phyloP scores from a whole-genome alignment of 2,113 vertebrate species.

The Ctenomys sociabilis region DNA sequence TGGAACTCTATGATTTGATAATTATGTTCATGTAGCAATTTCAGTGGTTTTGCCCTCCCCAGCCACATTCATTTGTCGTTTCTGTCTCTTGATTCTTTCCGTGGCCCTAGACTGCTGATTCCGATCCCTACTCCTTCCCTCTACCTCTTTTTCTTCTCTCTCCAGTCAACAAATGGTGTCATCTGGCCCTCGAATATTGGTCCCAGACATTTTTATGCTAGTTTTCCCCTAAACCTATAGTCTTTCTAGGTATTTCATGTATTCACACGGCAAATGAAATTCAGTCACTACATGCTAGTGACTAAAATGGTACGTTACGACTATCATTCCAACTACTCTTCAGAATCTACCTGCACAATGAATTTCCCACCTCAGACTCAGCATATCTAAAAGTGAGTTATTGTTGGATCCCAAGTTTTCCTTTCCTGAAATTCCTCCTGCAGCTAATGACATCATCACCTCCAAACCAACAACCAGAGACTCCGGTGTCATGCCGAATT shows the following conservation, averaged over 20 bases:
- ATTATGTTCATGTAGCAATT: neutral
- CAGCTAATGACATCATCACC: neutral
- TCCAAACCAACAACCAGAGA: neutral
- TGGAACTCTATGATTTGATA: neutral
- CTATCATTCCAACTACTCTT: neutral
- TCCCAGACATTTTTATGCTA: neutral
- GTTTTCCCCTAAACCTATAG: neutral
- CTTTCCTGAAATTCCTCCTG: neutral
- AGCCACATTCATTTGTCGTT: neutral
- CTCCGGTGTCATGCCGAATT: neutral
- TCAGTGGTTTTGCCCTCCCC: neutral
- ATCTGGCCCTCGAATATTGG: neutral
- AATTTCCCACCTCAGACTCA: neutral
- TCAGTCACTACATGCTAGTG: neutral
- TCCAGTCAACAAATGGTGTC: neutral
- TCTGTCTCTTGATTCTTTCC: neutral
- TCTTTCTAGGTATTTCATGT: neutral
- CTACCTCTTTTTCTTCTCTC: neutral
- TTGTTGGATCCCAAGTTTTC: neutral
- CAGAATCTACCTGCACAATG: neutral
- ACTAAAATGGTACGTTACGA: neutral
- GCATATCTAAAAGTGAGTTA: neutral
- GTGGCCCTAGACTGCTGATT: neutral
- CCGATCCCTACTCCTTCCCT: neutral
- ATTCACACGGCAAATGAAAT: neutral